These are phyloP conservation scores for Arenaria interpres DNA, from an alignment of 2,113 vertebrate genomes.

Conservation along the genomic window DNA sequence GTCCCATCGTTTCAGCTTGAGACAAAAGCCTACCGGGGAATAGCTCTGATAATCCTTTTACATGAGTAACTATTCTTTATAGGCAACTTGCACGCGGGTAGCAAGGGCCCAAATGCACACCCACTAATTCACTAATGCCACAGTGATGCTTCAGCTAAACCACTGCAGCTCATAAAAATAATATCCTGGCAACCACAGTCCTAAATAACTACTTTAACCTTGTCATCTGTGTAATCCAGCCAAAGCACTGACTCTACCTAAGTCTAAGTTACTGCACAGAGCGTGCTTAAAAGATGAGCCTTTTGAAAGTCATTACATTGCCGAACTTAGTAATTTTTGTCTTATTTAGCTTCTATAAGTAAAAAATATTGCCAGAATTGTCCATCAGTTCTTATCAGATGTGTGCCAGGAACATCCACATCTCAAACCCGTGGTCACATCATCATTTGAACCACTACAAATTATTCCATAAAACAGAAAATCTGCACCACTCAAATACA, in stretches of 20 bases:
- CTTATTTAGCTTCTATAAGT: neutral
- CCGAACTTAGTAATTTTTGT: rapidly evolving
- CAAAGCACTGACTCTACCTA: neutral
- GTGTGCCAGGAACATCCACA: neutral
- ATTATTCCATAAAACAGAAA: neutral
- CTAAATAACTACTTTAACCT: neutral
- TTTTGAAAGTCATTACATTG: neutral
- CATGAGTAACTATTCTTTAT: neutral
- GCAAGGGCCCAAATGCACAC: neutral
- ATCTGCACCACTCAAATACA: neutral
- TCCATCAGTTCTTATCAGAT: neutral
- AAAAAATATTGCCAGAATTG: neutral
- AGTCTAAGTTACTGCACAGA: neutral
- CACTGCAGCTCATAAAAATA: slow-evolving; percentile 19
- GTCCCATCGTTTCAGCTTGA: neutral
- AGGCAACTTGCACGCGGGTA: neutral
- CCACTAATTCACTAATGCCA: neutral
- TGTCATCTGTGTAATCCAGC: slow-evolving; percentile 3
- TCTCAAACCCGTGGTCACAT: neutral
- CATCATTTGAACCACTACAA: neutral
- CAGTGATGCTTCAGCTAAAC: slow-evolving; percentile 3
- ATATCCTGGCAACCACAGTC: neutral
- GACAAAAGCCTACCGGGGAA: neutral
- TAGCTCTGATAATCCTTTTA: neutral
- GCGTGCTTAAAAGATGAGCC: neutral